Conservation (phyloP, 1,140 invertebrate species). For the Schlechtendalia chinensis region DNA sequence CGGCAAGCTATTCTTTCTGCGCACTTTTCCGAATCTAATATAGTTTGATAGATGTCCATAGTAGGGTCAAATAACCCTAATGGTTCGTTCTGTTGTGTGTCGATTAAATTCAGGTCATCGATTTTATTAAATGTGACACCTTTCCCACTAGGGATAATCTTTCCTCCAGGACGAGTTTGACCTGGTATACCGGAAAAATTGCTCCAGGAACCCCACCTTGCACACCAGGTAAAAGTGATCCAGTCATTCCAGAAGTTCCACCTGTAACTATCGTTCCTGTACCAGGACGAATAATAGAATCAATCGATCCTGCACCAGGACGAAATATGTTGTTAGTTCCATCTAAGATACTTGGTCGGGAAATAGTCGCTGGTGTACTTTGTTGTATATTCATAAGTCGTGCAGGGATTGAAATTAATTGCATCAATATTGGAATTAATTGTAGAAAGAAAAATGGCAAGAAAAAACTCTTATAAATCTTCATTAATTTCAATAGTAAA, state of each 20-base stretch:
- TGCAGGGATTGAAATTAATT: not conserved
- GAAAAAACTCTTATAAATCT: not conserved
- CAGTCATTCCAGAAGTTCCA: not conserved
- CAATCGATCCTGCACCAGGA: not conserved
- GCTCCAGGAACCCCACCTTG: not conserved
- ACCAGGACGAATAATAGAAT: not conserved
- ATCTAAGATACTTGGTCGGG: not conserved
- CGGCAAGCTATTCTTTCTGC: slow-evolving; percentile 49
- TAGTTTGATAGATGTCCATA: not conserved
- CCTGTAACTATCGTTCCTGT: not conserved
- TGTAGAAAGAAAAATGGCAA: not conserved
- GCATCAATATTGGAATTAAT: not conserved
- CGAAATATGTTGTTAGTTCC: rapidly evolving
- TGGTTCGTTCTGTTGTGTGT: not conserved
- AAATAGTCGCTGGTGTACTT: not conserved
- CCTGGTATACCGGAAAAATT: no score
- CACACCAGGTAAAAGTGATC: no score
- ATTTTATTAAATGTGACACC: not conserved
- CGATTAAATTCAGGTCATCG: not conserved
- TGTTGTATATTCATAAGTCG: not conserved
- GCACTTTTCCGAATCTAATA: slow-evolving; percentile 49
- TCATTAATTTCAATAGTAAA: not conserved
- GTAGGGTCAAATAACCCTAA: not conserved
- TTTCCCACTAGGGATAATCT: not conserved
- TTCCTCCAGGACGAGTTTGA: not conserved